Base-by-base conservation (phyloP, 2,888 invertebrate species). In the Cordilura impudica region DNA sequence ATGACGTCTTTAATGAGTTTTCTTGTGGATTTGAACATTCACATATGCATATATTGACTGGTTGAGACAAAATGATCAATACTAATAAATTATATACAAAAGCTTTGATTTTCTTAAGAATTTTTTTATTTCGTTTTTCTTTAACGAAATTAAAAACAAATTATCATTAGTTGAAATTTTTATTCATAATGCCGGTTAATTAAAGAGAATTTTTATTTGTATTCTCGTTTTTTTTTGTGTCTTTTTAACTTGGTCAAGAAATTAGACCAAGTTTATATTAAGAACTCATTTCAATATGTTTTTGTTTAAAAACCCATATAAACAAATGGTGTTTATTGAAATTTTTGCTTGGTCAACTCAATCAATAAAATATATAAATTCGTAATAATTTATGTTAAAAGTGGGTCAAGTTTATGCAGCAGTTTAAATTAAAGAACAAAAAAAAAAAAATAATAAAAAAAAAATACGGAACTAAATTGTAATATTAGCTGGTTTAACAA, bases 1-100 rank as follows among this genome's bases (percentile, higher is more conserved):
- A 78, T 70, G 73, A 75, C 51, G 79, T 72, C 79, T 72, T 75
- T 79, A 79, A 79, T 79, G 79, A 79, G 75, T 75, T 67, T 63
- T 16, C 31, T 54, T 56, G 23, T 77, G 58, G n/a, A 39, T 39
- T n/a, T n/a, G n/a, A n/a, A n/a, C n/a, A n/a, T n/a, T n/a, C n/a
- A n/a, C 35, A 35, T 35, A 39, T 39, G 35, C 35, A 39, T n/a
- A 39, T 39, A 39, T 39, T 39, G 35, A 39, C 35, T 39, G 35
- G 12, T 39, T n/a, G 70, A 70, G 43, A n/a, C 29, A 29, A 75
- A 75, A 72, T 63, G 71, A 71, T 79, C 79, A 79, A 79, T 79
- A 78, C 66, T 56, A 76, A 76, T 76, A 76, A 76, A 70, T 70
- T 76, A 76, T 70, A 70, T 70, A 69, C 67, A 61, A 78, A 65